phyloP scores from a whole-genome alignment of 2,888 invertebrate genomes.

The Euplexia lucipara region DNA sequence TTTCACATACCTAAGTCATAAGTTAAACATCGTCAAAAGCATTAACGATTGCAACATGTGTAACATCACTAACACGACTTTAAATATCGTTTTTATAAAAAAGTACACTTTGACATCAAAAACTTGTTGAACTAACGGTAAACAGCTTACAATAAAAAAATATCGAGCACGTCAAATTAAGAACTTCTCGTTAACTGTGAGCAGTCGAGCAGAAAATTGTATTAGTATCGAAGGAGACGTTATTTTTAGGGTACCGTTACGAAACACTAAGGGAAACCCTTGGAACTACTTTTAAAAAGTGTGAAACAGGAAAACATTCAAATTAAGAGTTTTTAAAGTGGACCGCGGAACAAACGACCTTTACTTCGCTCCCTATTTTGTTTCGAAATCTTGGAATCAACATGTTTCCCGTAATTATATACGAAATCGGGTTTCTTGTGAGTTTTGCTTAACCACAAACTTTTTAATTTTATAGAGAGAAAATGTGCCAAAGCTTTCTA shows the following conservation, averaged over 20 bases:
- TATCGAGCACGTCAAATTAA: constrained; percentile 76
- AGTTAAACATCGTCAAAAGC: not conserved
- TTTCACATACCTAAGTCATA: too few species aligned
- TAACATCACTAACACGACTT: not conserved
- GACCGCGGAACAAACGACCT: constrained; percentile 11
- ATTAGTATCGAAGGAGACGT: constrained; percentile 76
- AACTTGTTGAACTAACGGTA: constrained; percentile 59
- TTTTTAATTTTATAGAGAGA: too few species aligned
- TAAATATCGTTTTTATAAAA: constrained; percentile 15
- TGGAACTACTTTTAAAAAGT: constrained; percentile 26
- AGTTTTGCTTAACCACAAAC: too few species aligned
- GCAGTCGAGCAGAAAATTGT: constrained; percentile 79
- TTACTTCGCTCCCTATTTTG: constrained; percentile 9
- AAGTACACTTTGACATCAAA: constrained; percentile 9
- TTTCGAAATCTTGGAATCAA: constrained; percentile 20
- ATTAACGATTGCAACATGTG: not conserved
- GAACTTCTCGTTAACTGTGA: constrained; percentile 77
- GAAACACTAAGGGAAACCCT: constrained; percentile 37
- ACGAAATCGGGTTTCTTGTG: constrained; percentile 3
- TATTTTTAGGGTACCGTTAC: constrained; percentile 66
- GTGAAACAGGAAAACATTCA: constrained; percentile 40
- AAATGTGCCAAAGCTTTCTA: too few species aligned
- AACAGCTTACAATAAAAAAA: constrained; percentile 69
- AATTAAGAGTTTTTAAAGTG: constrained; percentile 32
- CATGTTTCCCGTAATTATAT: constrained; percentile 28